These are phyloP conservation scores for Triplophysa bombifrons DNA, from an alignment of 2,797 vertebrate species.

Conservation along the genomic window DNA sequence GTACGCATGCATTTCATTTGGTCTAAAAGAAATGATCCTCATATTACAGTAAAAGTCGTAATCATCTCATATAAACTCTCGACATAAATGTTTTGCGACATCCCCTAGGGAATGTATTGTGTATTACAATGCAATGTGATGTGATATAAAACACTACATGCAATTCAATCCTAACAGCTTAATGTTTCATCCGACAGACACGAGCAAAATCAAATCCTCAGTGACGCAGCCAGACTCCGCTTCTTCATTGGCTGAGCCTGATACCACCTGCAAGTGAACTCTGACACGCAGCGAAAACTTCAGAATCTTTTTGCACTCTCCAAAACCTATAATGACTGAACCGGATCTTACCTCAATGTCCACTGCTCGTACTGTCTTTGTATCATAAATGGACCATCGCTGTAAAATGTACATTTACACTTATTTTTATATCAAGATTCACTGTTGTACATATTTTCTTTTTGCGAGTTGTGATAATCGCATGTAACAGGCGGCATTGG, in stretches of 20 bases:
- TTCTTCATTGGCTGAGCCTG: conserved; percentile 56
- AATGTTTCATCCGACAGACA: conserved; percentile 60
- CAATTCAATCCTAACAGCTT: conserved; percentile 9
- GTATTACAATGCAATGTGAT: too few species aligned
- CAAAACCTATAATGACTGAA: neutral
- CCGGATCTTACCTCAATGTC: neutral
- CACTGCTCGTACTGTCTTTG: neutral
- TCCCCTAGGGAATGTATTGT: too few species aligned
- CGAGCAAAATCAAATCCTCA: conserved; percentile 63
- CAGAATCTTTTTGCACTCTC: neutral
- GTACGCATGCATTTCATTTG: conserved; percentile 65
- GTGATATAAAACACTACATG: neutral
- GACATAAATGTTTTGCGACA: too few species aligned
- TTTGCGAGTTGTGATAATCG: neutral
- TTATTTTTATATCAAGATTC: conserved; percentile 23
- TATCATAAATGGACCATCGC: conserved; percentile 11
- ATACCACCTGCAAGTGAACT: conserved; percentile 69
- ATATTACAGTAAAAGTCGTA: neutral
- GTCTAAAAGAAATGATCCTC: neutral
- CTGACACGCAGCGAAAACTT: neutral
- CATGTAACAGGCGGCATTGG: neutral
- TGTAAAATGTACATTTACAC: conserved; percentile 29
- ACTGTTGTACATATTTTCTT: conserved; percentile 31
- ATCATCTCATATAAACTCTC: too few species aligned
- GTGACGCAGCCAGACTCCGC: conserved; percentile 58